Conservation (phyloP, 2,113 vertebrate species). For the human (Homo sapiens) region GRCh38 chr5:59660001-59660500, state of each 20-base stretch:
- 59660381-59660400: neutral
- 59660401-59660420: neutral
- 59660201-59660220: neutral
- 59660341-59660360: neutral
- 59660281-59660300: neutral
- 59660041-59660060: no score
- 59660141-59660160: no score
- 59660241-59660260: neutral
- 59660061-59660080: no score
- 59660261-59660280: neutral
- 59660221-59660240: neutral
- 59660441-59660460: neutral
- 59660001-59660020: no score
- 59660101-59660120: no score
- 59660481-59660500: neutral
- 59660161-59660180: no score
- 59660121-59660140: no score
- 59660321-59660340: neutral
- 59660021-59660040: no score
- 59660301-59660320: neutral
- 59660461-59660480: neutral
- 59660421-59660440: neutral
- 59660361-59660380: neutral
- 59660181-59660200: no score
- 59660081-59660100: no score